These are phyloP conservation scores for Melanchra persicariae DNA, from an alignment of 2,888 invertebrate genomes.

Conservation along the genomic window DNA sequence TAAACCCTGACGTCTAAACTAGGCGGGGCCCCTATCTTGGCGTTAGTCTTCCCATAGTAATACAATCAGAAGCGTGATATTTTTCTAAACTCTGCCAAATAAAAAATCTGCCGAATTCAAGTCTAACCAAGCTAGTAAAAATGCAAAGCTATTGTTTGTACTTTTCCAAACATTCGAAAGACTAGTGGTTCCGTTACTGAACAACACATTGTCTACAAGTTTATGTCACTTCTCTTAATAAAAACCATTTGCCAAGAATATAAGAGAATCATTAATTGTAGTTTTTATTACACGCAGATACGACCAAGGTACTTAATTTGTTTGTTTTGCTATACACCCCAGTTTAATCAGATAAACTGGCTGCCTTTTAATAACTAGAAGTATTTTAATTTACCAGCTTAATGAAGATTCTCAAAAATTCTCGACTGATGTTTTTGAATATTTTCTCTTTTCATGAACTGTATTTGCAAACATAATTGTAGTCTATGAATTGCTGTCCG, in stretches of 20 bases:
- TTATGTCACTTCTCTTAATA: slow-evolving; percentile 31
- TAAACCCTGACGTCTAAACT: not conserved
- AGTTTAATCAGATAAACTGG: slow-evolving; percentile 39
- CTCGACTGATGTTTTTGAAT: slow-evolving; percentile 29
- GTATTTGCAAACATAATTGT: slow-evolving; percentile 1
- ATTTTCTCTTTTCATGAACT: not conserved
- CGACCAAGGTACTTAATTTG: slow-evolving; percentile 35
- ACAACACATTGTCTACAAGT: slow-evolving; percentile 7
- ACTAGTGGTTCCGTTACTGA: not conserved
- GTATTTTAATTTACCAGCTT: slow-evolving; percentile 52
- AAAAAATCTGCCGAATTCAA: not conserved
- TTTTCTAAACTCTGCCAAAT: not conserved
- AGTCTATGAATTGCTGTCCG: not conserved
- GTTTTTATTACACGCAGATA: slow-evolving; percentile 18
- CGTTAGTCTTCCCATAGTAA: not conserved
- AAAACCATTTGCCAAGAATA: slow-evolving; percentile 18
- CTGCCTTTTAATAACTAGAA: slow-evolving; percentile 50
- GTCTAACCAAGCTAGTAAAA: not conserved
- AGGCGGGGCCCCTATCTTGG: not conserved
- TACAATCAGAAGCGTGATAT: not conserved
- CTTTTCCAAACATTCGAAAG: not conserved
- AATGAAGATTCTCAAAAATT: slow-evolving; percentile 49
- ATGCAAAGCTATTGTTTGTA: not conserved
- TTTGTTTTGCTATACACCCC: slow-evolving; percentile 33
- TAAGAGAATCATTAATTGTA: slow-evolving; percentile 24